These are phyloP conservation scores for Kryphioiulus occultus DNA, from an alignment of 2,888 invertebrate genomes.

Conservation along the genomic window DNA sequence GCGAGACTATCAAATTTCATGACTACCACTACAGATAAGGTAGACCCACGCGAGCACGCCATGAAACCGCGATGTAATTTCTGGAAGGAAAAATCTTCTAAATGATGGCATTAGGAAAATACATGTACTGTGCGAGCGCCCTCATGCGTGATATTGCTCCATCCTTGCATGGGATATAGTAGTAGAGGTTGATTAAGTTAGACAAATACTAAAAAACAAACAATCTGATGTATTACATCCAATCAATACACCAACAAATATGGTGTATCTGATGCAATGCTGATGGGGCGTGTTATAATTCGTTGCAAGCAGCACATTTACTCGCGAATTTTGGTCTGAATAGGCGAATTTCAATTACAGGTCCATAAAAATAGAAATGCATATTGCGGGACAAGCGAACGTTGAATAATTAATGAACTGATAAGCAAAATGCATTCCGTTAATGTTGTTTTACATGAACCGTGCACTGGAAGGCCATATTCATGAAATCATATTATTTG, in stretches of 20 bases:
- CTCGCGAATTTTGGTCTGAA: background rate
- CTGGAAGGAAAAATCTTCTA: background rate
- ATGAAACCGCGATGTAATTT: slow-evolving; percentile 1
- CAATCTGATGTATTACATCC: too few relatives aligned
- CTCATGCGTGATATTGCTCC: too few relatives aligned
- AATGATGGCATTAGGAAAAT: background rate
- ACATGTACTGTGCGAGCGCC: background rate
- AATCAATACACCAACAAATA: too few relatives aligned
- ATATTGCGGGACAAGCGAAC: background rate
- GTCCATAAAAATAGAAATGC: background rate
- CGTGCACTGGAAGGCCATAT: background rate
- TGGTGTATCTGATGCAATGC: too few relatives aligned
- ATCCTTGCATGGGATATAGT: too few relatives aligned
- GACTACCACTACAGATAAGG: slow-evolving; percentile 30
- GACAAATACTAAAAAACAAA: too few relatives aligned
- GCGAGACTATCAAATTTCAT: background rate
- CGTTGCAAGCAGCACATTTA: background rate
- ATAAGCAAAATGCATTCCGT: slow-evolving; percentile 20
- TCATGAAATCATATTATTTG: background rate
- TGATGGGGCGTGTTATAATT: background rate
- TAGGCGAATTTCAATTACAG: background rate
- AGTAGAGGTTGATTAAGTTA: too few relatives aligned
- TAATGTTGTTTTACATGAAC: background rate
- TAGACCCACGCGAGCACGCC: slow-evolving; percentile 15
- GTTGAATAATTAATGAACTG: slow-evolving; percentile 19